Base-by-base conservation (phyloP, 1,140 invertebrate genomes). In the Cryptotermes secundus region DNA sequence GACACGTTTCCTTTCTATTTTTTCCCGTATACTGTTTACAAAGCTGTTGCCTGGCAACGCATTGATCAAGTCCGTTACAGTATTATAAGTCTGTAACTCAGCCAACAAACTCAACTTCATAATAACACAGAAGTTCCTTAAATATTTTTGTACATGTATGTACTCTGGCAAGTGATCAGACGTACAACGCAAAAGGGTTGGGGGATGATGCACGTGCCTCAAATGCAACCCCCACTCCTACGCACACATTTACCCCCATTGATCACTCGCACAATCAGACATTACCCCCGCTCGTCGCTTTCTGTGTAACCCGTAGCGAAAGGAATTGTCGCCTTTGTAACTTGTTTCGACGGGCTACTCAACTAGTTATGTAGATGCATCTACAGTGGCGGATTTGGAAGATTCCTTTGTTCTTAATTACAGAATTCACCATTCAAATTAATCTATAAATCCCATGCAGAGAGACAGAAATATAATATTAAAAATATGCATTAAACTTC, bases 221-320 rank as follows among this genome's bases (percentile, higher is more conserved):
- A 26, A 31, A 72, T 72, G 59, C 59, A n/a, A 16, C n/a, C 59
- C 59, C 59, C 59, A 72, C 59, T 72, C 59, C 59, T 31, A 72
- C 59, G n/a, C 59, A 72, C 7, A 72, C 59, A n/a, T 72, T 72
- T 72, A 72, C 59, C 59, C 59, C n/a, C 59, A 72, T 72, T 72
- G 59, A 72, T 72, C 59, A 72, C 26, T 72, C 26, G 59, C 59
- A 72, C 59, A 72, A 31, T 72, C 59, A 31, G 26, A 72, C 59
- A 72, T 72, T 72, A 31, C 59, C 7, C 59, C 26, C 59, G 26
- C 59, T 3, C 6, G 9, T 72, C 59, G n/a, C 59, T n/a, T n/a
- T 31, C 59, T n/a, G n/a, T 22, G 24, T 72, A 72, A 31, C 59
- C 59, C 26, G 9, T 7, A n/a, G 59, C n/a, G n/a, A 26, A 72